Conservation (phyloP, 2,888 invertebrate genomes). For the Drosophila paranaensis region DNA sequence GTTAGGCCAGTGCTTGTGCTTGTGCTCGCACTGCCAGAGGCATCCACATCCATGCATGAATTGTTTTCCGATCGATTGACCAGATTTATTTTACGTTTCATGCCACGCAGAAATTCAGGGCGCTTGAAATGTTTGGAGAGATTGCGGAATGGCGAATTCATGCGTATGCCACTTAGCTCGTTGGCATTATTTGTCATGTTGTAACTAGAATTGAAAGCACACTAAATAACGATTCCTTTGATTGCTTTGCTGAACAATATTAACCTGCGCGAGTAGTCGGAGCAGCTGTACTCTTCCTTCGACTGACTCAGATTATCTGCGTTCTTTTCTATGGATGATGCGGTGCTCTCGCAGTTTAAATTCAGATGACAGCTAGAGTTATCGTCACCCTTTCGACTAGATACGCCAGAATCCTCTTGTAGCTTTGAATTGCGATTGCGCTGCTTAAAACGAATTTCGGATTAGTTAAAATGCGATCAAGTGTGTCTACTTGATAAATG, state of each 20-base stretch:
- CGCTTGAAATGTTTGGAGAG: conserved; percentile 83
- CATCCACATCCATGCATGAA: conserved; percentile 83
- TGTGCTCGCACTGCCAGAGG: conserved; percentile 87
- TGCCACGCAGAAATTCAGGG: conserved; percentile 85
- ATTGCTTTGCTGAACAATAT: background rate
- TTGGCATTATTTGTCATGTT: conserved; percentile 82
- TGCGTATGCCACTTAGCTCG: conserved; percentile 82
- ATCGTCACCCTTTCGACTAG: conserved; percentile 85
- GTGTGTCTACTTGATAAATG: no score
- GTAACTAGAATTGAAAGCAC: conserved; percentile 64
- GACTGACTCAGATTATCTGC: conserved; percentile 80
- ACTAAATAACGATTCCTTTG: background rate
- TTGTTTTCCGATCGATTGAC: conserved; percentile 81
- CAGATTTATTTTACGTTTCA: conserved; percentile 87
- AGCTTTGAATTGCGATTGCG: conserved; percentile 76
- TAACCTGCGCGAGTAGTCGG: conserved; percentile 86
- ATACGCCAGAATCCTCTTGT: conserved; percentile 85
- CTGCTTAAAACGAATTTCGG: conserved; percentile 26
- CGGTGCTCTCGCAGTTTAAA: conserved; percentile 85
- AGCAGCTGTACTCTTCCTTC: conserved; percentile 82
- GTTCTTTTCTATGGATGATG: conserved; percentile 85
- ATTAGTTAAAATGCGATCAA: background rate
- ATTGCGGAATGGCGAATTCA: conserved; percentile 84
- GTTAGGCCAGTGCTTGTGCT: conserved; percentile 89
- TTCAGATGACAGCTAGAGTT: conserved; percentile 85